Conservation (phyloP, 2,797 vertebrate genomes). For the Sebastes oblongus region DNA sequence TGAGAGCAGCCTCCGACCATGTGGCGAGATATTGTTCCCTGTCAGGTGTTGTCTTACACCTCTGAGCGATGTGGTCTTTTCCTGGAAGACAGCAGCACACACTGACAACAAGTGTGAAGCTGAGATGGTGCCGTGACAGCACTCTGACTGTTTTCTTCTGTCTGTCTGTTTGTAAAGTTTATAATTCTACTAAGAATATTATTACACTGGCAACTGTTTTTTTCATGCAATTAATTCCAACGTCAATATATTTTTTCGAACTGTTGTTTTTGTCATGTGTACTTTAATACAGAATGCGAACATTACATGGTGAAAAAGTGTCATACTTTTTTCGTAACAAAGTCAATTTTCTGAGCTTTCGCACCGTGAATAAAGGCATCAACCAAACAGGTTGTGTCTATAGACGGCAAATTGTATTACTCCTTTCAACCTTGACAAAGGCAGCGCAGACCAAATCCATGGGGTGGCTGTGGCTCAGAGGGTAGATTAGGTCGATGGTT, state of each 20-base stretch:
- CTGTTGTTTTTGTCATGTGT: background rate
- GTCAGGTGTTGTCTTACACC: slow-evolving; percentile 81
- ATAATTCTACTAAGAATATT: background rate
- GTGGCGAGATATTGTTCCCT: slow-evolving; percentile 79
- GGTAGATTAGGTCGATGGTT: too few species aligned
- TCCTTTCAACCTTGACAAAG: background rate
- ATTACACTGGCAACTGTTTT: background rate
- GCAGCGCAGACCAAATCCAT: background rate
- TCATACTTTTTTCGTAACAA: too few species aligned
- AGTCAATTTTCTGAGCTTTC: too few species aligned
- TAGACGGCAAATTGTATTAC: too few species aligned
- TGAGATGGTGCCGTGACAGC: background rate
- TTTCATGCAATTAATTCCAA: background rate
- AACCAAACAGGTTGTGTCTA: too few species aligned
- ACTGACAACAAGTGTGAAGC: slow-evolving; percentile 26
- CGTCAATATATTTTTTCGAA: background rate
- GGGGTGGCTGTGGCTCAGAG: too few species aligned
- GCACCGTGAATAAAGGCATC: too few species aligned
- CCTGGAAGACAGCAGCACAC: slow-evolving; percentile 64
- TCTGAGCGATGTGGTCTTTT: slow-evolving; percentile 74
- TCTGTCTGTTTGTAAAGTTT: slow-evolving; percentile 5
- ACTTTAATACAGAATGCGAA: background rate
- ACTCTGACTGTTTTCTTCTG: slow-evolving; percentile 8
- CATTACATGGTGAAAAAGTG: background rate
- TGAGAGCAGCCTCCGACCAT: slow-evolving; percentile 56